These are phyloP conservation scores for Eucidaris tribuloides DNA, from an alignment of 35 echinoderm and acorn worm species.

Conservation along the genomic window DNA sequence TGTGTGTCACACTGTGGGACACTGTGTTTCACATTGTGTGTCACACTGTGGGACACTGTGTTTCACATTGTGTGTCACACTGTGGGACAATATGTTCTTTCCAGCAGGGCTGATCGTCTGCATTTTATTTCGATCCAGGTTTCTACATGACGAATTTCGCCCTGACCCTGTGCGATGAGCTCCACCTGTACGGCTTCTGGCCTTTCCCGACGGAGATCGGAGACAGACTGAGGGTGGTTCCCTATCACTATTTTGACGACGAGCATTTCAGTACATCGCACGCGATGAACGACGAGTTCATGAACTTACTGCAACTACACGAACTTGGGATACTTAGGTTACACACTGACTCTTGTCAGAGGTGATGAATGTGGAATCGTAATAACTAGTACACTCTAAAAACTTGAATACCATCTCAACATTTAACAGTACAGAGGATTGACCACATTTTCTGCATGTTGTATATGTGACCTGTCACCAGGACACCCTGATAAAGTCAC, in stretches of 20 bases:
- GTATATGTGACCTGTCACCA: neutral
- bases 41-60: no score
- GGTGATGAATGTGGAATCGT: conserved; percentile 8
- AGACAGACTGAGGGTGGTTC: neutral
- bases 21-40: no score
- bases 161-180: conserved; percentile 13
- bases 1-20: no score
- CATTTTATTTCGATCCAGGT: neutral
- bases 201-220: conserved; percentile 30
- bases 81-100: no score
- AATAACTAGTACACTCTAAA: no score
- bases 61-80: no score
- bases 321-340: neutral
- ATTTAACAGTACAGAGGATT: no score
- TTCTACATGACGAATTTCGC: conserved; percentile 30
- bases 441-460: neutral
- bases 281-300: conserved; percentile 35
- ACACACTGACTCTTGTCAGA: conserved; percentile 2
- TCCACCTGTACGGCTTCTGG: conserved; percentile 48
- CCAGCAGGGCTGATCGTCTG: no score
- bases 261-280: conserved; percentile 8
- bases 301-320: conserved; percentile 11
- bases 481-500: no score
- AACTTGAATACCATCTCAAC: neutral
- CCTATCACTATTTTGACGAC: conserved; percentile 45